phyloP scores from a whole-genome alignment of 2,113 vertebrate species.

The Engystomops pustulosus region DNA sequence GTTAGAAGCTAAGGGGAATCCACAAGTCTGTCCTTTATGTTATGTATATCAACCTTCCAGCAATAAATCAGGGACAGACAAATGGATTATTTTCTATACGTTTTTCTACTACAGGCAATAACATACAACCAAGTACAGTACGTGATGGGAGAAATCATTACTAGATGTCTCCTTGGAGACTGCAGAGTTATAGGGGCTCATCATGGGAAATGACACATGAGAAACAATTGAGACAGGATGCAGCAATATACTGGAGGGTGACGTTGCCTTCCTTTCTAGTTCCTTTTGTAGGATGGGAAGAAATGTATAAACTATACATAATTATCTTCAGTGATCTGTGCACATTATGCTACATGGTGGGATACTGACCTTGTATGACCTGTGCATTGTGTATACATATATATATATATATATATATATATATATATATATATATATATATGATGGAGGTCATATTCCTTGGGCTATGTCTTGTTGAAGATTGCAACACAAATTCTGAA shows the following conservation, averaged over 20 bases:
- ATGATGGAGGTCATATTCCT: too few species aligned
- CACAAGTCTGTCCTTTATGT: too few species aligned
- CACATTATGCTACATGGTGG: too few species aligned
- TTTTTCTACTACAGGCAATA: neutral
- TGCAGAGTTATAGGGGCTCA: neutral
- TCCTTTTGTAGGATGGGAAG: neutral
- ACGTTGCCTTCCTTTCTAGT: neutral
- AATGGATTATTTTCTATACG: neutral
- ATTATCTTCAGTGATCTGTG: too few species aligned
- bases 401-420: too few species aligned
- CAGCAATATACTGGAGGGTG: neutral
- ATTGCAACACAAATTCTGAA: too few species aligned
- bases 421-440: too few species aligned
- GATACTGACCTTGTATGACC: too few species aligned
- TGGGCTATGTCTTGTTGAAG: too few species aligned
- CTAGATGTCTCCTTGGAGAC: neutral
- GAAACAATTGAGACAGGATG: constrained; percentile 10
- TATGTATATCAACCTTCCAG: neutral
- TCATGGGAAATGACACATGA: constrained; percentile 13
- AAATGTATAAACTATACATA: neutral
- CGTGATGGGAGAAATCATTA: neutral
- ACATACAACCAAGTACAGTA: neutral
- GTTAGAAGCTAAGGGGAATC: too few species aligned
- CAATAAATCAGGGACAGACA: neutral
- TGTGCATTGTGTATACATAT: too few species aligned